These are phyloP conservation scores for Engraulis encrasicolus DNA, from an alignment of 2,113 vertebrate species.

Conservation along the genomic window DNA sequence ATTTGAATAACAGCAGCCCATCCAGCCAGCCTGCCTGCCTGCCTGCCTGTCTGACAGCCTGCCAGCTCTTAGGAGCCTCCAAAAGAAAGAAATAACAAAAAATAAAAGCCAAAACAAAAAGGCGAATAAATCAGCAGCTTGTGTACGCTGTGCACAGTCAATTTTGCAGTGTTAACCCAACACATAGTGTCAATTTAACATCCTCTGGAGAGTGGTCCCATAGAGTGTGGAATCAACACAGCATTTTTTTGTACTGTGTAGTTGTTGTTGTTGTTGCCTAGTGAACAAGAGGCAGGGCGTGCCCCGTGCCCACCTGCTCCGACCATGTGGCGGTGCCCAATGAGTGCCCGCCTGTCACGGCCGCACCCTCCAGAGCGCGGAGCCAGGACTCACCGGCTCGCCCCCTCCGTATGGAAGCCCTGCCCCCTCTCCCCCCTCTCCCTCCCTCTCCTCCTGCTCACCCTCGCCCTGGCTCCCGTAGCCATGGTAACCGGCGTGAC, in stretches of 20 bases:
- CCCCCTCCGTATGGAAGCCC: slow-evolving; percentile 73
- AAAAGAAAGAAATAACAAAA: not conserved
- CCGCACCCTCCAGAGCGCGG: slow-evolving; percentile 68
- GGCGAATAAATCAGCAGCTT: not conserved
- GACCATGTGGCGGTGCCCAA: slow-evolving; percentile 75
- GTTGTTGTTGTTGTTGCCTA: not conserved
- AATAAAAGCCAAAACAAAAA: too few relatives aligned
- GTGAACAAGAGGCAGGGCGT: not conserved
- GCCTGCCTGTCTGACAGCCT: too few relatives aligned
- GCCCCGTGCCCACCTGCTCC: slow-evolving; percentile 53
- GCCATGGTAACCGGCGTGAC: slow-evolving; percentile 87
- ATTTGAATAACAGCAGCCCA: not conserved
- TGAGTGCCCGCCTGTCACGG: slow-evolving; percentile 70
- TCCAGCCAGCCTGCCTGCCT: too few relatives aligned
- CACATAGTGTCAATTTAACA: too few relatives aligned
- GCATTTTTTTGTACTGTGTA: too few relatives aligned
- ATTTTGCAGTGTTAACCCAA: too few relatives aligned
- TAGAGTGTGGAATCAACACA: too few relatives aligned
- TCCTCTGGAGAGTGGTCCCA: too few relatives aligned
- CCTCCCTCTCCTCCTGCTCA: slow-evolving; percentile 70
- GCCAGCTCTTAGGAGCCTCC: not conserved
- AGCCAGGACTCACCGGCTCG: slow-evolving; percentile 60
- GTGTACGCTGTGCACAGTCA: too few relatives aligned
- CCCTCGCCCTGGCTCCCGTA: slow-evolving; percentile 71
- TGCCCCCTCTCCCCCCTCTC: slow-evolving; percentile 63